Base-by-base conservation (phyloP, 2,797 vertebrate species). In the Gymnothorax javanicus region DNA sequence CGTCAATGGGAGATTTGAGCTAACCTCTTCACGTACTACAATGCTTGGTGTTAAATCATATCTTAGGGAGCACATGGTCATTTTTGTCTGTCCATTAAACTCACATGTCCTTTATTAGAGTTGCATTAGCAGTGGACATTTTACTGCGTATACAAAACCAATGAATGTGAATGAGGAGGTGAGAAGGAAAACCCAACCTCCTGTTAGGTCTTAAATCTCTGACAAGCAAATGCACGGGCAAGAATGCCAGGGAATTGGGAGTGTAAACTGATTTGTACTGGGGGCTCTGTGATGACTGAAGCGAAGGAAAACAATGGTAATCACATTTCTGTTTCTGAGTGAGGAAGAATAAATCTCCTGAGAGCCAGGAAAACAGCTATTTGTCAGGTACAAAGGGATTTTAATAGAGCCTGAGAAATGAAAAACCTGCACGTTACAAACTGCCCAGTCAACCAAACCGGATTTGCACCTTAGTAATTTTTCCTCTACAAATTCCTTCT, bases 181-280 rank as follows among this genome's bases (percentile, higher is more conserved):
- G 13, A 54, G 9, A 52, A 67, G 9, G 17, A 60, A 60, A 27
- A 15, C 1, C 59, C 83, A 2, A 60, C 25, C n/a, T 8, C n/a
- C 27, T 67, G 83, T 64, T 4, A 81, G 50, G 50, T 81, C 52
- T 58, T 12, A 85, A 33, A 67, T 50, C 64, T 57, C 60, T 71
- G 56, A 25, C 81, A 59, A 59, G 59, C 81, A 83, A 58, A 59
- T 6, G 12, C 54, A 58, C 9, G 11, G 11, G 33, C 52, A 59
- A 27, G 11, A 85, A 25, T 71, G 64, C 60, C 5, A 62, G 4
- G 17, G 20, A 52, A 43, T 43, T 43, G 33, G 33, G 33, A 43
- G 33, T 69, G 83, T 57, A 69, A 58, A 84, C 60, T 67, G 67
- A 23, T 85, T 73, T 85, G 54, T 59, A n/a, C 27, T 58, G 56